These are phyloP conservation scores for Halcyon chelicuti DNA, from an alignment of 2,797 vertebrate species.

Conservation along the genomic window DNA sequence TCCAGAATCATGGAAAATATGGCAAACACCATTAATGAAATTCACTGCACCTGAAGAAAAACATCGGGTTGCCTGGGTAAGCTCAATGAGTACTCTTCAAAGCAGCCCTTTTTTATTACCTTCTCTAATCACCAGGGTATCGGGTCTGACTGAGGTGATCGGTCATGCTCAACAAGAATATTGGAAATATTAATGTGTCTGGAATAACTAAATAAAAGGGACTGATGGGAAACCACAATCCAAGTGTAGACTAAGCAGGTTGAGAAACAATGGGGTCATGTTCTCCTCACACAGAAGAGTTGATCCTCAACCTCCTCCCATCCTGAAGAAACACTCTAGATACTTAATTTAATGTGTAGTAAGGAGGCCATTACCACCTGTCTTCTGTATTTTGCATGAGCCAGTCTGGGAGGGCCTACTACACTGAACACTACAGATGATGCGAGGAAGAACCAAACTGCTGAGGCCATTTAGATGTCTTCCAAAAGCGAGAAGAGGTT, in stretches of 20 bases:
- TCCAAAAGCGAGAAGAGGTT: background rate
- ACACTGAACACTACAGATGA: rapidly evolving
- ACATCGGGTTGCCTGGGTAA: background rate
- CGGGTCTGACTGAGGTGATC: background rate
- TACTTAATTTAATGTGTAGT: background rate
- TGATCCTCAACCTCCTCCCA: background rate
- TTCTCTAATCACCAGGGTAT: background rate
- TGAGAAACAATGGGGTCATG: background rate
- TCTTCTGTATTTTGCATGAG: background rate
- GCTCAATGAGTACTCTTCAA: background rate
- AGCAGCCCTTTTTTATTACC: background rate
- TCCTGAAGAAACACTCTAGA: background rate
- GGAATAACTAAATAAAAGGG: background rate
- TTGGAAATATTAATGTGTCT: background rate
- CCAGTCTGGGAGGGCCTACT: background rate
- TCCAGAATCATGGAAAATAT: background rate
- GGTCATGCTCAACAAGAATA: background rate
- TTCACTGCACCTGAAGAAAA: background rate
- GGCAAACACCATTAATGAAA: background rate
- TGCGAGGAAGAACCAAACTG: background rate
- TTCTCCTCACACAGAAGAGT: background rate
- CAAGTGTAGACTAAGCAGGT: background rate
- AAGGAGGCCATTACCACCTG: background rate
- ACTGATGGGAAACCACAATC: background rate
- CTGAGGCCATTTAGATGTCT: background rate